Conservation (phyloP, 2,888 invertebrate genomes). For the Lathronympha strigana region DNA sequence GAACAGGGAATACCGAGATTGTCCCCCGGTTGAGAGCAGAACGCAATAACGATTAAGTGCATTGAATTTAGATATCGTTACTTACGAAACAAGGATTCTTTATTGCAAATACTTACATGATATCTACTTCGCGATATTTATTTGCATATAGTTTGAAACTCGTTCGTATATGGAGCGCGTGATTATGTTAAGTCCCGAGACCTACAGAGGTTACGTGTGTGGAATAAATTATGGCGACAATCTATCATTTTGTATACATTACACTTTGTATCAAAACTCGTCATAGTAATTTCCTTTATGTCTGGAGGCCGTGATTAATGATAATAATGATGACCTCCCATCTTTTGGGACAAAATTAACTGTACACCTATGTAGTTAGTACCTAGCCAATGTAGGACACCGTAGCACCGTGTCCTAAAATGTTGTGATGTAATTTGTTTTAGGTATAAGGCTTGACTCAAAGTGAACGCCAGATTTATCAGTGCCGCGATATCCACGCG, state of each 20-base stretch:
- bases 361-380: no score
- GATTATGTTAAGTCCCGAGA: conserved; percentile 31
- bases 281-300: background rate
- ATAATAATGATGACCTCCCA: background rate
- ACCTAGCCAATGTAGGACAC: no score
- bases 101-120: conserved; percentile 6
- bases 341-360: background rate
- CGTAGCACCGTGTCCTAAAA: no score
- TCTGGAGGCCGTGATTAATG: background rate
- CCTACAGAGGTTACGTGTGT: conserved; percentile 20
- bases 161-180: conserved; percentile 17
- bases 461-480: no score
- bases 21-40: conserved; percentile 22
- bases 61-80: conserved; percentile 19
- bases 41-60: conserved; percentile 29
- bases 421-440: no score
- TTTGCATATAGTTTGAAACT: conserved; percentile 15
- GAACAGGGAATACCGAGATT: conserved; percentile 1
- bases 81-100: conserved; percentile 11
- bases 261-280: background rate
- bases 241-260: conserved; percentile 18
- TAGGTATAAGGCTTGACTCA: no score
- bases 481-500: no score
- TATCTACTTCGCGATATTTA: conserved; percentile 13
- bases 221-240: conserved; percentile 26